These are phyloP conservation scores for Poeciliopsis turneri DNA, from an alignment of 2,797 vertebrate species.

Conservation along the genomic window DNA sequence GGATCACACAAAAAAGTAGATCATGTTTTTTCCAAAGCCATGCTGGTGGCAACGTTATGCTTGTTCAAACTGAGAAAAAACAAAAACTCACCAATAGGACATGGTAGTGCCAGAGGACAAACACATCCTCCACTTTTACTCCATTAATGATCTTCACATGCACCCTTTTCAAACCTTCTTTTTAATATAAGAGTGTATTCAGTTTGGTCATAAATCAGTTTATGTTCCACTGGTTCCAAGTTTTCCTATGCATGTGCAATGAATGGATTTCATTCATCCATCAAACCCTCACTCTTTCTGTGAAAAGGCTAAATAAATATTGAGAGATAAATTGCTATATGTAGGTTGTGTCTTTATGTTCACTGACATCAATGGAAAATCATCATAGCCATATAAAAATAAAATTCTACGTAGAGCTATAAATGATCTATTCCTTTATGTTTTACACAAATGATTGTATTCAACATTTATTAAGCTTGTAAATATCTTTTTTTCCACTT, in stretches of 20 bases:
- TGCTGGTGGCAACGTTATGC: not conserved
- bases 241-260: not conserved
- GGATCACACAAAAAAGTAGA: not conserved
- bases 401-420: not conserved
- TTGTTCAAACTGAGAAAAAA: not conserved
- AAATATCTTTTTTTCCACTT: slow-evolving; percentile 25
- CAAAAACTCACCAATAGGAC: not conserved
- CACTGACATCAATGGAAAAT: not conserved
- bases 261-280: not conserved
- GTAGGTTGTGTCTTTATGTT: not conserved
- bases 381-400: no score
- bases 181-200: not conserved
- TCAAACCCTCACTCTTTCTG: not conserved
- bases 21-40: not conserved
- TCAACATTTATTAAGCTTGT: not conserved
- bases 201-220: not conserved
- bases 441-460: not conserved
- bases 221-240: not conserved
- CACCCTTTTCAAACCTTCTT: not conserved
- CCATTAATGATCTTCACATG: not conserved
- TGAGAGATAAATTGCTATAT: not conserved
- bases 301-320: not conserved
- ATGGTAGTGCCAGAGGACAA: not conserved
- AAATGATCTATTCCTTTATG: not conserved
- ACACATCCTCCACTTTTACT: not conserved